Base-by-base conservation (phyloP, 2,113 vertebrate genomes). In the Protobothrops flavoviridis region DNA sequence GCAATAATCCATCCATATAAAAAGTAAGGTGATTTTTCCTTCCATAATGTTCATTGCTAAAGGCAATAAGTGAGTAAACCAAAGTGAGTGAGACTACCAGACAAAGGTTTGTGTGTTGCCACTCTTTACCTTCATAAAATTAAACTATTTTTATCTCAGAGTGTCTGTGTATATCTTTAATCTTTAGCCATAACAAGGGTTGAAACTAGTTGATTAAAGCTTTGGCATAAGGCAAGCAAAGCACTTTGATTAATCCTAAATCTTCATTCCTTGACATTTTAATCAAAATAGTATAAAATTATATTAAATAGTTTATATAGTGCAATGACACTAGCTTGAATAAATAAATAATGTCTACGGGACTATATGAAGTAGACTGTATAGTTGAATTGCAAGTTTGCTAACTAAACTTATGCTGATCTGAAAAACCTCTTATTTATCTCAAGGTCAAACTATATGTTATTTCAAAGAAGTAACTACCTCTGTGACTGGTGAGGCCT, bases 211-310 rank as follows among this genome's bases (percentile, higher is more conserved):
- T 97, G 92, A 92, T 95, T 97, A 96, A 93, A 96, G 91, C 95
- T 95, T 90, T 94, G 93, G 93, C 95, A 93, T 85, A 95, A 91
- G 94, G 94, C 93, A 95, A 93, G 91, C 69, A 95, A 95, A 96
- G 94, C 97, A 89, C 59, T 96, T 95, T 97, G 97, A 96, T 94
- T 97, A 96, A 97, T 97, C 96, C 97, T 97, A 96, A 96, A 95
- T 97, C 96, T 94, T 97, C 94, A 96, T 96, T 92, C 91, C 93
- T 95, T 97, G 97, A 97, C 97, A 97, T 95, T 97, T 98, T 96
- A 98, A 97, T 98, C 96, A 98, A 98, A 97, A 96, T 97, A 98
- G 97, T 98, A 98, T 98, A 97, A 98, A 98, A 97, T 96, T 95
- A 96, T 97, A 97, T 98, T 97, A 98, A 97, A 95, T 94, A 95